phyloP scores from a whole-genome alignment of 2,797 vertebrate genomes.

The Xiphorhynchus erythropygius region DNA sequence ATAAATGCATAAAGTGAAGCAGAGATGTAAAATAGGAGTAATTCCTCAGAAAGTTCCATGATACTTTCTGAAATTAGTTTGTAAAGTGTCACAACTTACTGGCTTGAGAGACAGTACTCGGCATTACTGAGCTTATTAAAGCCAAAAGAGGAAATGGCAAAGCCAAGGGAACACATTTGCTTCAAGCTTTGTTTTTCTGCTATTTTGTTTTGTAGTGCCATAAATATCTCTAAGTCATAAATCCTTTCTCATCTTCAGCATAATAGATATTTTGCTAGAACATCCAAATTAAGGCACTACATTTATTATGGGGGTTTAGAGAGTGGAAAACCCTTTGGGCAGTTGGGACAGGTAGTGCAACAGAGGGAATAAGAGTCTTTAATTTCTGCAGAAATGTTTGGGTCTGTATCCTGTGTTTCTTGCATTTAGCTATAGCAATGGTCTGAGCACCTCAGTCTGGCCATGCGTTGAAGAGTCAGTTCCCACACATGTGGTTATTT shows the following conservation, averaged over 20 bases:
- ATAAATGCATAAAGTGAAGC: neutral
- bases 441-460: neutral
- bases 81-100: neutral
- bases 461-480: neutral
- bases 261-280: neutral
- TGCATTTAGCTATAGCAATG: rapidly evolving
- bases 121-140: neutral
- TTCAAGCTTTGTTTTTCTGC: neutral
- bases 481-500: neutral
- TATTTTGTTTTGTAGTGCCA: neutral
- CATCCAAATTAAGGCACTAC: neutral
- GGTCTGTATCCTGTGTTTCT: neutral
- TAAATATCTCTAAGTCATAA: neutral
- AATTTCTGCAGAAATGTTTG: neutral
- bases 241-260: neutral
- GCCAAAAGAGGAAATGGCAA: neutral
- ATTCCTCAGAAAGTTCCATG: neutral
- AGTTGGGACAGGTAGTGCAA: rapidly evolving
- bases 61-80: constrained; percentile 3
- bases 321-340: neutral
- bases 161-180: neutral
- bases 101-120: neutral
- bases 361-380: neutral
- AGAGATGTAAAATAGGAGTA: neutral
- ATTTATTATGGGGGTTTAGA: neutral